Evolutionary conservation across 1,140 invertebrate species (phyloP).

Genomic region (Daktulosphaira vitifoliae): DNA sequence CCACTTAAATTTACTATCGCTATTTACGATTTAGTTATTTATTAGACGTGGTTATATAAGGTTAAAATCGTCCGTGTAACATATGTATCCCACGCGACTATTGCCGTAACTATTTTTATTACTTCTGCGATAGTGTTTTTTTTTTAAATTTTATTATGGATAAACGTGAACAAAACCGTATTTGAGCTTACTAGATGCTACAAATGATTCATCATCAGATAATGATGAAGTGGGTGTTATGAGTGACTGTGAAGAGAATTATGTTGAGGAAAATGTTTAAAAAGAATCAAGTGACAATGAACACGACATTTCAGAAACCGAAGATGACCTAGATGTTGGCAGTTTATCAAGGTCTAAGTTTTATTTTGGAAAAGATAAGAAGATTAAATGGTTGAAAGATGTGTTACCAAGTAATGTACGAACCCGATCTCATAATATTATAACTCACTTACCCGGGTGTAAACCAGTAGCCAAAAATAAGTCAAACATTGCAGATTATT

Average conservation of each 20-base stretch:
- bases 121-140: background rate
- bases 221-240: background rate
- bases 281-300: slow-evolving; percentile 1
- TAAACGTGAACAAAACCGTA: slow-evolving; percentile 6
- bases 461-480: no score
- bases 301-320: slow-evolving; percentile 2
- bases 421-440: background rate
- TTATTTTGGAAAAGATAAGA: slow-evolving; percentile 8
- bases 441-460: no score
- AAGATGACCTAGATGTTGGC: background rate
- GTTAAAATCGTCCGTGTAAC: background rate
- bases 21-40: slow-evolving; percentile 6
- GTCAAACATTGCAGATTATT: no score
- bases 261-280: slow-evolving; percentile 14
- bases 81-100: slow-evolving; percentile 8
- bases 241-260: background rate
- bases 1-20: slow-evolving; percentile 1
- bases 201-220: background rate
- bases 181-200: background rate
- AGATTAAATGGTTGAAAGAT: slow-evolving; percentile 5
- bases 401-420: background rate
- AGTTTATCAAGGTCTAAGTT: slow-evolving; percentile 9
- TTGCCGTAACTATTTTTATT: slow-evolving; percentile 12
- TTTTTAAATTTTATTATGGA: slow-evolving; percentile 2
- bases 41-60: background rate